Evolutionary conservation across 2,888 invertebrate genomes (phyloP), one percentile per base, ranked within the genome.

Genomic region (Brachylomia viminalis): DNA sequence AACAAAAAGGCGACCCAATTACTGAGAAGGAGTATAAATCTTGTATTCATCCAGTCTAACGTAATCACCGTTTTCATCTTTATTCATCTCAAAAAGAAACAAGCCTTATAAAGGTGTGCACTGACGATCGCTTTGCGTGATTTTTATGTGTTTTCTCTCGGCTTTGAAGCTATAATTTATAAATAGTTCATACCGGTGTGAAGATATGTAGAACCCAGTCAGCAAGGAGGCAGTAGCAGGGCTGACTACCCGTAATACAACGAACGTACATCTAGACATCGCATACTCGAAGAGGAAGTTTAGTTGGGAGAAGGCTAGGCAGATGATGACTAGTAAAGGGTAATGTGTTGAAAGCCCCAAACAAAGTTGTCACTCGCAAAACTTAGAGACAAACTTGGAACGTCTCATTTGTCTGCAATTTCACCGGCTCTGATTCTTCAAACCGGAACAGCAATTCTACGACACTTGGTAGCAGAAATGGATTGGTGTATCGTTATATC

Each of bases 1-100:
- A 72, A 73, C 54, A 73, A 76, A 59, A 59, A n/a, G 33, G 33
- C 42, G 33, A 23, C 23, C 33, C 76, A 69, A 64, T 77, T 77
- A 77, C 62, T 77, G 49, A 49, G 38, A 30, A 5, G 15, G 27
- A 62, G 47, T 20, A 77, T 61, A 77, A 69, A 70, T 70, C 64
- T 71, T 58, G 69, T 64, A 23, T 71, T 52, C 33, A 56, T 62
- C 47, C 42, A 27, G 33, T 52, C 52, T 52, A 45, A 52, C n/a
- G 7, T 17, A 54, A 65, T 59, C 71, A 33, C 45, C 27, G 56
- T 65, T 65, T 78, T 47, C 20, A 38, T 77, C 71, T 65, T 45
- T 49, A 68, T 64, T 64, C 17, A 70, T 77, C 13, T 33, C 5
- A 38, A 69, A 56, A 45, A 70, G 15, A 75, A 54, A 54, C 2